Evolutionary conservation across 2,888 invertebrate species (phyloP), one percentile per base, ranked within the genome.

Genomic region (Gryllus longicercus): DNA sequence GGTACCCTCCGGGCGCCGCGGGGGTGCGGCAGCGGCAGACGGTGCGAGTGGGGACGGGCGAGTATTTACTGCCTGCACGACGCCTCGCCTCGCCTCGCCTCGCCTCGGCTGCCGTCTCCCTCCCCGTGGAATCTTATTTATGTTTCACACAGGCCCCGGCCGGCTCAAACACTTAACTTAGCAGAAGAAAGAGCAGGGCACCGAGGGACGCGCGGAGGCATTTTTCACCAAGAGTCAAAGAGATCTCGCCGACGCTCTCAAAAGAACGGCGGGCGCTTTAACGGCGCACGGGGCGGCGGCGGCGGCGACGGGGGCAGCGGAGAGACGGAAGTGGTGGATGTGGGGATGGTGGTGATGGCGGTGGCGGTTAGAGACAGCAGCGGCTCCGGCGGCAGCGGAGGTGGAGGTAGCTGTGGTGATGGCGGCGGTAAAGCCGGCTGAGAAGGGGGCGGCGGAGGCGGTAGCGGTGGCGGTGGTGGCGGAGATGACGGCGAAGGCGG

Each of bases 391-490:
- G 25, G 2, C 38, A 38, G 38, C 38, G 38, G 38, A 5, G 38
- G 38, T 5, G 38, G 38, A 0, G 38, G 38, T 5, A 5, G 38
- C 38, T 3, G 5, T 5, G 5, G 38, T 5, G 38, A 5, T 5
- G 38, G 5, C 5, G 38, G 3, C 38, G 5, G 38, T 1, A 5
- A 5, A 1, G 38, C 5, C 3, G 38, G 38, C 5, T 1, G 38
- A 0, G 5, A 5, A 3, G 0, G 5, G 1, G 5, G 5, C 0
- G 5, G 38, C 5, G 5, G 38, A 3, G 5, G 38, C 4, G 2
- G 38, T 38, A 5, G 38, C 38, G 4, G 38, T 38, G 38, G 38
- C 2, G 4, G 38, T 38, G 5, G 38, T 5, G 38, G 38, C 5
- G 38, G 38, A 3, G 5, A 5, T 5, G 38, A 4, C 4, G 4